Percentiles rank a stretch among this genome's conserved stretches.
Conservation (phyloP, 2,113 vertebrate species). For the Bambusicola thoracicus region DNA sequence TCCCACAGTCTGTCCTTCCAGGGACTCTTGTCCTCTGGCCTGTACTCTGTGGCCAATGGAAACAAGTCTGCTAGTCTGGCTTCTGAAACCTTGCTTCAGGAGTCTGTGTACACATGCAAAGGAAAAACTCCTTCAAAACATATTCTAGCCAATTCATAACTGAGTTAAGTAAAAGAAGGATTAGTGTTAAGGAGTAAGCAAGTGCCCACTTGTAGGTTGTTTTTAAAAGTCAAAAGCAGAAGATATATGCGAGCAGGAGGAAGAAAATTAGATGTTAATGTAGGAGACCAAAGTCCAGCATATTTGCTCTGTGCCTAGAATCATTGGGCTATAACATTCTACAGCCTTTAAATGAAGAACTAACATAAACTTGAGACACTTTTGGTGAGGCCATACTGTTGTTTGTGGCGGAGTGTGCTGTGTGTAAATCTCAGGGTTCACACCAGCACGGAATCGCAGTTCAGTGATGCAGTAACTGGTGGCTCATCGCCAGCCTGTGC, state of each 20-base stretch:
- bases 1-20: neutral
- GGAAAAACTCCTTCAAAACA: neutral
- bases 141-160: neutral
- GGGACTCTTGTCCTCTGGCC: neutral
- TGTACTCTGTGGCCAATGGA: neutral
- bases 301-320: neutral
- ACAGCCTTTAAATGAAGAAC: neutral
- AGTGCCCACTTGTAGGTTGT: rapidly evolving
- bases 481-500: neutral
- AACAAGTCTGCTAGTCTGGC: neutral
- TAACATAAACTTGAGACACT: neutral
- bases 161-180: neutral
- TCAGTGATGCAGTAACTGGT: neutral
- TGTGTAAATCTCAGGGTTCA: neutral
- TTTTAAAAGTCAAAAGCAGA: neutral
- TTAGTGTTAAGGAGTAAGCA: neutral
- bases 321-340: neutral
- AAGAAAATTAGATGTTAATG: neutral
- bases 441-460: neutral
- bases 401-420: neutral
- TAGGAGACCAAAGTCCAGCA: neutral
- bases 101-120: rapidly evolving
- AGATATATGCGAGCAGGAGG: neutral
- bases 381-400: neutral
- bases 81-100: neutral